Evolutionary conservation across 2,888 invertebrate species (phyloP).

Genomic region (Leptogaster cylindrica): DNA sequence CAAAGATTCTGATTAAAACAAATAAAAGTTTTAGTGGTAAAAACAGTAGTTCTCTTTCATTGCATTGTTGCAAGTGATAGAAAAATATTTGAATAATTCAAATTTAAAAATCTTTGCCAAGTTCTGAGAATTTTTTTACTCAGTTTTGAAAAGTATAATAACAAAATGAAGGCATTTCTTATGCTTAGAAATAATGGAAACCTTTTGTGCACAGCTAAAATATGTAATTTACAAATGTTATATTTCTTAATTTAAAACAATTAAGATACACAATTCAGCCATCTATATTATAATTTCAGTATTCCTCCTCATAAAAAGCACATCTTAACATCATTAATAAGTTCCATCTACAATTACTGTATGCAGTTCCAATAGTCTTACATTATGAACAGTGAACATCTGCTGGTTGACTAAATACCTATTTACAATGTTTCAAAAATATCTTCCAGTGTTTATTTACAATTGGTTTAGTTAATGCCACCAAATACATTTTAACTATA

Average conservation of each 20-base stretch:
- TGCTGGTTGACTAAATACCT: not conserved
- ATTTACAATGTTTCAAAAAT: conserved; percentile 10
- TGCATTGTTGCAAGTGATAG: not conserved
- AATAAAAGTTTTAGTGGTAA: no score
- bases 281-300: no score
- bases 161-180: conserved; percentile 36
- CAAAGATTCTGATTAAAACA: not conserved
- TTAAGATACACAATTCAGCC: conserved; percentile 18
- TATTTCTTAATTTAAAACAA: conserved; percentile 31
- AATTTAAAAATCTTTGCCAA: not conserved
- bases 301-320: no score
- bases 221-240: conserved; percentile 5
- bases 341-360: no score
- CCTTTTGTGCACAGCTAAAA: conserved; percentile 51
- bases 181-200: conserved; percentile 47
- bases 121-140: not conserved
- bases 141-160: conserved; percentile 8
- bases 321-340: no score
- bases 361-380: no score
- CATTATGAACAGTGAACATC: not conserved
- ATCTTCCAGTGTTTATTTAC: not conserved
- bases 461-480: conserved; percentile 1
- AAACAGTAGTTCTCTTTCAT: no score
- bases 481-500: not conserved
- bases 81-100: not conserved